Evolutionary conservation across 2,797 vertebrate species (phyloP), one percentile per base, ranked within the genome.

Genomic region (Harpagifer antarcticus): DNA sequence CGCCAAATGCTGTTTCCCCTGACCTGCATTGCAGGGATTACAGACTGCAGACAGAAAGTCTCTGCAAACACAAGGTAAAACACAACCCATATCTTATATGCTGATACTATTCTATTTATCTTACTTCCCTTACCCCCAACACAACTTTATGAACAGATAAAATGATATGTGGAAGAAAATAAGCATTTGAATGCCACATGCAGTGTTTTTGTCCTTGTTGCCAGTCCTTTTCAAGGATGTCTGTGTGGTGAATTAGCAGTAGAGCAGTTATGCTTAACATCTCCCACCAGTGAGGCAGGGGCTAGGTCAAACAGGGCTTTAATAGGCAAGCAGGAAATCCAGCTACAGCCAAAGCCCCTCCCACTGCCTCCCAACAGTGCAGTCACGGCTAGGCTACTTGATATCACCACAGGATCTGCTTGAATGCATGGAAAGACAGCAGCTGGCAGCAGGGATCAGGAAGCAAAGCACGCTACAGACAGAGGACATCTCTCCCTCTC

Each of bases 391-490:
- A 74, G 64, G 92, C 87, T 81, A 93, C 89, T 87, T 77, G 91
- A 94, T 84, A 91, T 86, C 69, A 74, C 42, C 74, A 84, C 72
- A 82, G 89, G 88, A 90, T 90, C 86, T 80, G 83, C 83, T 88
- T 79, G 61, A 88, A 66, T 72, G 77, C 85, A 81, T 89, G 81
- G 76, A 74, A 88, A 83, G 80, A 91, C 20, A 86, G 88, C 91
- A 91, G 92, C 90, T 93, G 91, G 88, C 86, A 78, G 86, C 57
- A 49, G 58, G 78, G 86, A 91, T 94, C 90, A 94, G 82, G 63
- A 76, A 69, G 77, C 86, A 85, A 87, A 75, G 78, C 84, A 82
- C 5, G 72, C 82, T 37, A 79, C 65, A 88, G 81, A 89, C 83
- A 84, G 85, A 91, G 86, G 89, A 89, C 89, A 92, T 77, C 79